Percentiles rank a stretch among this genome's conserved stretches.
Conservation (phyloP, 1,140 invertebrate genomes). For the Laodelphax striatellus region DNA sequence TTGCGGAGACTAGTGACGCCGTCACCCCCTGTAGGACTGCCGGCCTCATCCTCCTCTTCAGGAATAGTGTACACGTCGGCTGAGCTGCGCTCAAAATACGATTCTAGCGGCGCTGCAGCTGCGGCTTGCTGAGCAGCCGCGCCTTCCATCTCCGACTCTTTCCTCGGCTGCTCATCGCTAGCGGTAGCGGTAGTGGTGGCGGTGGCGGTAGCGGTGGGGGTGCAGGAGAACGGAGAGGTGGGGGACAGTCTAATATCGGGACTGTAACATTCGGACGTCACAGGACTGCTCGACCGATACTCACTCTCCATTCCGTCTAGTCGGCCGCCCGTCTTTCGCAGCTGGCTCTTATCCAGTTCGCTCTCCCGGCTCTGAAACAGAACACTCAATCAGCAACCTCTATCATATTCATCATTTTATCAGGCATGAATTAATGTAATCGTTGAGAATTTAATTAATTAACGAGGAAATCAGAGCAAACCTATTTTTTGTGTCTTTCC, state of each 20-base stretch:
- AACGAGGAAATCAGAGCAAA: too few species aligned
- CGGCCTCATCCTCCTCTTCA: slow-evolving; percentile 40
- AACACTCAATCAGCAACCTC: not conserved
- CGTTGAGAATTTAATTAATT: too few species aligned
- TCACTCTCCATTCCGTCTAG: slow-evolving; percentile 23
- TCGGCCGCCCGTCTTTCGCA: slow-evolving; percentile 5
- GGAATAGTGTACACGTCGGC: slow-evolving; percentile 42
- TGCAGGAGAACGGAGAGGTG: slow-evolving; percentile 12
- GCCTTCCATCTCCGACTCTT: not conserved
- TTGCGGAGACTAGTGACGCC: slow-evolving; percentile 34
- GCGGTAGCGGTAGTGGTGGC: not conserved
- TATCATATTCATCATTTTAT: too few species aligned
- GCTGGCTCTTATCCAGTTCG: slow-evolving; percentile 3
- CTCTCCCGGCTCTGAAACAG: slow-evolving; percentile 13
- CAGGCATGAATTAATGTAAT: too few species aligned
- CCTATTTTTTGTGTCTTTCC: too few species aligned
- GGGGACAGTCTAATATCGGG: slow-evolving; percentile 15
- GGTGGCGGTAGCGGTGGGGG: not conserved
- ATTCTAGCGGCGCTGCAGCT: slow-evolving; percentile 14
- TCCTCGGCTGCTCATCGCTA: not conserved
- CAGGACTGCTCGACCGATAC: slow-evolving; percentile 14
- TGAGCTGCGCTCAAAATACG: slow-evolving; percentile 36
- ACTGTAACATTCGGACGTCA: slow-evolving; percentile 7
- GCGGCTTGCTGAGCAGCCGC: not conserved
- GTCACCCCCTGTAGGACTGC: slow-evolving; percentile 36